A percentile compares a stretch with the other conserved stretches of the same genome.
Evolutionary conservation across 92 coral and sea anemone genomes (phyloP).

Genomic region (Heteractis magnifica): DNA sequence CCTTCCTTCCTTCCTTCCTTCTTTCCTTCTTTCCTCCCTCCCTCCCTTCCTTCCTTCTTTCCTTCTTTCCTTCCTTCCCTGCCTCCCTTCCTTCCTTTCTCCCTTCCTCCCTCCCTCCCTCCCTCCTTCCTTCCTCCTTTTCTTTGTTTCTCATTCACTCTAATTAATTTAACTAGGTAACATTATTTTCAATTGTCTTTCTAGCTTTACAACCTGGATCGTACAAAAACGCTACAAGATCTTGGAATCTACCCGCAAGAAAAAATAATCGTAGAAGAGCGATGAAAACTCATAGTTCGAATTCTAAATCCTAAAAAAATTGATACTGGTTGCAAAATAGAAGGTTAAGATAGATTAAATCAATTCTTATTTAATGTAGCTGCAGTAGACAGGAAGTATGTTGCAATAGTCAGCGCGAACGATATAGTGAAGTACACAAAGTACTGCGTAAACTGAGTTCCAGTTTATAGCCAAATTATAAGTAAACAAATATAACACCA

Average conservation of each 20-base stretch:
- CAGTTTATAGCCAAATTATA: background rate
- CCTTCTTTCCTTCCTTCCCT: too few species aligned
- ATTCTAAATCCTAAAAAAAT: background rate
- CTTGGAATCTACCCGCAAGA: conserved; percentile 95
- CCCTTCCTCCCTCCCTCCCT: too few species aligned
- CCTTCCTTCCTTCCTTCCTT: too few species aligned
- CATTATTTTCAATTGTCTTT: background rate
- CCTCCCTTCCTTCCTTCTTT: too few species aligned
- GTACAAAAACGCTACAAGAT: conserved; percentile 71
- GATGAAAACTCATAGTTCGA: conserved; percentile 32
- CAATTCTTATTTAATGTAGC: background rate
- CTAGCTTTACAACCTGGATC: conserved; percentile 78
- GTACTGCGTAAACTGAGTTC: background rate
- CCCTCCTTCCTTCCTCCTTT: too few species aligned
- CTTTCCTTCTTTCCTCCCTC: too few species aligned
- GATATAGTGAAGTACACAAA: background rate
- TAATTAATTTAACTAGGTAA: background rate
- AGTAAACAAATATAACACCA: background rate
- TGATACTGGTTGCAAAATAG: background rate
- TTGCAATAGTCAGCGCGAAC: background rate
- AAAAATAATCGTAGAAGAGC: conserved; percentile 94
- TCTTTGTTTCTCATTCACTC: background rate
- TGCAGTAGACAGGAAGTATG: background rate
- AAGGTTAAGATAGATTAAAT: background rate
- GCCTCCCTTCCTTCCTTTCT: too few species aligned